A percentile compares a stretch with the other conserved stretches of the same genome.
These are phyloP conservation scores for Cynaeus angustus DNA, from an alignment of 2,888 invertebrate genomes.

Conservation along the genomic window DNA sequence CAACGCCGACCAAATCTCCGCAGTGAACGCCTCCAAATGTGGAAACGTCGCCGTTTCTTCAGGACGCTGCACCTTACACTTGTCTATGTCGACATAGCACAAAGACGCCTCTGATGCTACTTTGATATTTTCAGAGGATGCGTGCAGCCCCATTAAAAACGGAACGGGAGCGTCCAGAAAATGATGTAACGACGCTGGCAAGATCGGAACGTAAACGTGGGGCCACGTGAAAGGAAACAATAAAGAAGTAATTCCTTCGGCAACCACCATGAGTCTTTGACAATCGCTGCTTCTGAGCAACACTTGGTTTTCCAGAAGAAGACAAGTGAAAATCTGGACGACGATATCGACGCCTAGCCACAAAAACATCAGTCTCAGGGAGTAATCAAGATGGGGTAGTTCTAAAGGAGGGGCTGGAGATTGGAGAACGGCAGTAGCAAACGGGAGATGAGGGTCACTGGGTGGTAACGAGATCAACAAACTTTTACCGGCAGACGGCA, in stretches of 20 bases:
- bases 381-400: conserved; percentile 95
- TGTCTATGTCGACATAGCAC: conserved; percentile 97
- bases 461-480: conserved; percentile 85
- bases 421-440: conserved; percentile 81
- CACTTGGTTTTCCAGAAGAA: conserved; percentile 97
- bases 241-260: conserved; percentile 92
- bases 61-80: conserved; percentile 92
- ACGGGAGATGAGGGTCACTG: conserved; percentile 80
- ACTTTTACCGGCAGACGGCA: conserved; percentile 92
- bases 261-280: conserved; percentile 96
- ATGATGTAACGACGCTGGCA: conserved; percentile 95
- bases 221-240: conserved; percentile 98
- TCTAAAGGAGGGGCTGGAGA: conserved; percentile 86
- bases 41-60: conserved; percentile 97
- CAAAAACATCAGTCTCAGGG: conserved; percentile 89
- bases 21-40: conserved; percentile 88
- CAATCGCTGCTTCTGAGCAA: conserved; percentile 95
- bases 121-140: conserved; percentile 77
- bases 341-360: conserved; percentile 94
- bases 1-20: conserved; percentile 85
- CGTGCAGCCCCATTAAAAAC: conserved; percentile 95
- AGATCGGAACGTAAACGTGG: conserved; percentile 98
- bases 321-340: conserved; percentile 94
- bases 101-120: conserved; percentile 88
- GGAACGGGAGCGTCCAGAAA: conserved; percentile 99